Evolutionary conservation across 2,113 vertebrate genomes (phyloP).

Genomic region (Sylvilagus bachmani): DNA sequence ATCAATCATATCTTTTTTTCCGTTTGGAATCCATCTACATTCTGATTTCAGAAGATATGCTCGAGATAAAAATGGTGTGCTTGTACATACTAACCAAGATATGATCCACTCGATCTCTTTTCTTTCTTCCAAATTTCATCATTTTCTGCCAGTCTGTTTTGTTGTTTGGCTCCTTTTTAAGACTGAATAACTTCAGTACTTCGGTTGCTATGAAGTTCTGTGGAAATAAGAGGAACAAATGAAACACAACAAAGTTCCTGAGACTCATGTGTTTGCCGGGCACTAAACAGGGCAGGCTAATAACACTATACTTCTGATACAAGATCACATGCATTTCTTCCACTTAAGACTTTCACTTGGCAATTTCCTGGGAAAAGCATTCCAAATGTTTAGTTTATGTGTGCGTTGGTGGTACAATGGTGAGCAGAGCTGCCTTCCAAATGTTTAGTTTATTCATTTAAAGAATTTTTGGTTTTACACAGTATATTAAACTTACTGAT

Average conservation of each 20-base stretch:
- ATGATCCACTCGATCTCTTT: slow-evolving; percentile 97
- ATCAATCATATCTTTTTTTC: neutral
- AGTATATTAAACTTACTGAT: slow-evolving; percentile 3
- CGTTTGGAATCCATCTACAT: slow-evolving; percentile 28
- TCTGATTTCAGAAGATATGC: slow-evolving; percentile 27
- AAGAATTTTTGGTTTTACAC: slow-evolving; percentile 55
- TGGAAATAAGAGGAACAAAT: slow-evolving; percentile 69
- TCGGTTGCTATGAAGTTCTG: slow-evolving; percentile 94
- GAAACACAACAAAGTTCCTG: slow-evolving; percentile 35
- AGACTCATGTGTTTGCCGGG: neutral
- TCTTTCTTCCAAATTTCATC: slow-evolving; percentile 99
- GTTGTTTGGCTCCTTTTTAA: slow-evolving; percentile 93
- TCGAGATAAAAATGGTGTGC: slow-evolving; percentile 22
- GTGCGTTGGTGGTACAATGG: no score
- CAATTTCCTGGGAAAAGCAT: slow-evolving; percentile 56
- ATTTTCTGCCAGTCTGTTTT: slow-evolving; percentile 99
- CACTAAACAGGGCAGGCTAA: neutral
- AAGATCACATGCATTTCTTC: slow-evolving; percentile 47
- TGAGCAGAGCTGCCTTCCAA: neutral
- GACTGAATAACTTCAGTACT: slow-evolving; percentile 94
- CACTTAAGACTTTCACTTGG: neutral
- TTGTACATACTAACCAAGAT: slow-evolving; percentile 92
- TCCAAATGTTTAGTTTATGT: slow-evolving; percentile 49
- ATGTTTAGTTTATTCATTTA: slow-evolving; percentile 58
- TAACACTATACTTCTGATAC: slow-evolving; percentile 27